Evolutionary conservation across 2,113 vertebrate species (phyloP), one percentile per base, ranked within the genome.

Genomic region (Limnothrissa miodon): DNA sequence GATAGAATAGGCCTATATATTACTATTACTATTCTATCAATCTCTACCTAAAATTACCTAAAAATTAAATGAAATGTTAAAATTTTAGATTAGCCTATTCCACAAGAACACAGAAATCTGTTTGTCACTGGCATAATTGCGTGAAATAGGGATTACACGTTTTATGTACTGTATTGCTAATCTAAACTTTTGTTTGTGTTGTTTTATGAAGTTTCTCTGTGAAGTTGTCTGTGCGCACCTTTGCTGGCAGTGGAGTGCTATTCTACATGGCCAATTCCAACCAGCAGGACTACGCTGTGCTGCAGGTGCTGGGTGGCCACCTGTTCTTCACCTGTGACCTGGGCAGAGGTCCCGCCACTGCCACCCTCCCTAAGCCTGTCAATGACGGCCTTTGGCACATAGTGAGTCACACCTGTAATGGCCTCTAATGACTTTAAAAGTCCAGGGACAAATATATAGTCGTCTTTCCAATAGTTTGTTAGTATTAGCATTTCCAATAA

Each of bases 321-420:
- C 90, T 97, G 39, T 87, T 92, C 88, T 94, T 99, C 90, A 95
- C 94, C 82, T 97, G 96, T 84, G 96, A 99, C 84, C 92, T 98
- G 33, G 97, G 97, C 39, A 97, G 95, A 92, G 96, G 96, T 62
- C 93, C 92, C 0, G 93, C 96, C 15, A 91, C 92, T n/a, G 88
- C 94, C 87, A 90, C 90, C 11, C 95, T 96, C n/a, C 91, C 94
- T 1, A 78, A 90, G 0, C 5, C 83, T 19, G 56, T 99, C 88
- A 96, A 81, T 9, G 95, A 99, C 8, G 98, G 98, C 85, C 91
- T 90, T 81, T 99, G 97, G 98, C 98, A 99, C 91, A 91, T 66
- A 29, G 97, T 99, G 90, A 51, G 95, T 93, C 66, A 74, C 33
- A 10, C 4, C 2, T 33, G 25, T 25, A 9, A 66, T 66, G 8